phyloP scores from a whole-genome alignment of 2,797 vertebrate species.

The Distichodus sexfasciatus region DNA sequence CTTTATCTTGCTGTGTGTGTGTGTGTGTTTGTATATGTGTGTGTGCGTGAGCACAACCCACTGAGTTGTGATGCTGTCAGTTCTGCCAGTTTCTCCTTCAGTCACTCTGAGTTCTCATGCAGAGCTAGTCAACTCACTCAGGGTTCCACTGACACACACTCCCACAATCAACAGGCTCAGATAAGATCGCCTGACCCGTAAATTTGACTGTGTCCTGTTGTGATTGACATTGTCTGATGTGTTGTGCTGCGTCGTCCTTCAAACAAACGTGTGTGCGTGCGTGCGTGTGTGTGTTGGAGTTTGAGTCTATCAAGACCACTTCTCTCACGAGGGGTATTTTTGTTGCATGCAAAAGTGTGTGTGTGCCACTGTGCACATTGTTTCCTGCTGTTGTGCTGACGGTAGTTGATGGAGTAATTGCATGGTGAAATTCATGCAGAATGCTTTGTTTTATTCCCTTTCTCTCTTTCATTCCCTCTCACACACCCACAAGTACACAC shows the following conservation, averaged over 20 bases:
- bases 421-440: constrained; percentile 23
- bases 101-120: background rate
- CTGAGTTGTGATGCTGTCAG: constrained; percentile 11
- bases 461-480: background rate
- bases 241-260: background rate
- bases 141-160: constrained; percentile 4
- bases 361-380: background rate
- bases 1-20: background rate
- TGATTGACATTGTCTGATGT: background rate
- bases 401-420: background rate
- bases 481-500: background rate
- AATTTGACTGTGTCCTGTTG: background rate
- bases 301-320: no score
- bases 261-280: constrained; percentile 3
- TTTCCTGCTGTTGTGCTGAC: constrained; percentile 8
- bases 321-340: background rate
- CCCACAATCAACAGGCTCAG: no score
- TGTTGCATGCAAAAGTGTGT: background rate
- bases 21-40: constrained; percentile 12
- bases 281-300: background rate
- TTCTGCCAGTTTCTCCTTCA: background rate
- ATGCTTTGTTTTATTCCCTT: background rate
- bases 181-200: no score
- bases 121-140: background rate
- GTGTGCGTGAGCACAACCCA: background rate